A percentile compares a stretch with the other conserved stretches of the same genome.
Evolutionary conservation across 92 coral and sea anemone species (phyloP).

Genomic region (Bergia puertoricense): DNA sequence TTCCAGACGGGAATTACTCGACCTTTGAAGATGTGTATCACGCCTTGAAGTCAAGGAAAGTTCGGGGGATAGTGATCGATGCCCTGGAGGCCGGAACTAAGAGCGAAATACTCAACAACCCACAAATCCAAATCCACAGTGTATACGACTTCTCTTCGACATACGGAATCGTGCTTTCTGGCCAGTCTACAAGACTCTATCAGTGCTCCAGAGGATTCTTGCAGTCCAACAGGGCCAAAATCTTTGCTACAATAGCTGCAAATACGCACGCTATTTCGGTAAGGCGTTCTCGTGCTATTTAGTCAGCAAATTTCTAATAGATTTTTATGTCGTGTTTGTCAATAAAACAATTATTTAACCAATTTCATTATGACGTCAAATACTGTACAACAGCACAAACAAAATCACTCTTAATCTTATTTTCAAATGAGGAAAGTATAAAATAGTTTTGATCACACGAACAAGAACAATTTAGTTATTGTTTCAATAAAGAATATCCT

Average conservation of each 20-base stretch:
- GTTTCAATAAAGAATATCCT: no score
- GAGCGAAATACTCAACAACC: constrained; percentile 38
- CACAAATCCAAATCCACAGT: constrained; percentile 36
- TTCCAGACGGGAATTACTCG: constrained; percentile 29
- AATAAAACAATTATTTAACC: not conserved
- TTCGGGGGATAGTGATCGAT: constrained; percentile 50
- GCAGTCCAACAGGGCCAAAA: constrained; percentile 45
- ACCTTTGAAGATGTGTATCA: constrained; percentile 31
- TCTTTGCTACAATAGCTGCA: constrained; percentile 42
- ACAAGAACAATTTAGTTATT: no score
- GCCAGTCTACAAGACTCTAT: constrained; percentile 33
- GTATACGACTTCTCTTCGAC: constrained; percentile 43
- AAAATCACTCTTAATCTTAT: no score
- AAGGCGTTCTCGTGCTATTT: not conserved
- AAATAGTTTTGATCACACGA: no score
- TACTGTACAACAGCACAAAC: no score
- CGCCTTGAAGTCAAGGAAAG: constrained; percentile 32
- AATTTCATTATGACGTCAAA: no score
- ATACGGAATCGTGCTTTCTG: constrained; percentile 51
- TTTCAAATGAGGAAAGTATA: no score
- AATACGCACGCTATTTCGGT: constrained; percentile 39
- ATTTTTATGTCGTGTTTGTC: not conserved
- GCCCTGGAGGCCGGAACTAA: constrained; percentile 51
- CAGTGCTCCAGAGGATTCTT: constrained; percentile 44
- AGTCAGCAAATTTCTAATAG: not conserved